Percentiles rank a stretch among this genome's conserved stretches.
Evolutionary conservation across 23 tunicate genomes (phyloP).

Genomic region (Styela clava): DNA sequence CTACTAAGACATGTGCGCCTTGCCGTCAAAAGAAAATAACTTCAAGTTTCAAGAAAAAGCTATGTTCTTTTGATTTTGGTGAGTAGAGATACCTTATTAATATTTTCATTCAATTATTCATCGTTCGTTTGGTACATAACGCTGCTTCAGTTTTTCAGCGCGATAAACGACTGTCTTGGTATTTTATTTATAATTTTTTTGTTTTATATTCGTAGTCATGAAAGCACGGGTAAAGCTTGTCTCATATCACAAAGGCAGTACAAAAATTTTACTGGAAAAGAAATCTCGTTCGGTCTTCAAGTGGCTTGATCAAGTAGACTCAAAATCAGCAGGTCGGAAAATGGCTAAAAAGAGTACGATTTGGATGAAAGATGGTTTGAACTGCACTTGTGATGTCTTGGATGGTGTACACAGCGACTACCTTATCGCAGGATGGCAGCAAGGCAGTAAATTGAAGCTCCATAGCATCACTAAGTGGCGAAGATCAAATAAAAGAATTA

Average conservation of each 20-base stretch:
- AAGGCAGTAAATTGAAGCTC: conserved; percentile 21
- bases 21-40: conserved; percentile 47
- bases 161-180: too few relatives aligned
- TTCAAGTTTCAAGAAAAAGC: conserved; percentile 22
- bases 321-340: background rate
- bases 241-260: conserved; percentile 38
- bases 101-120: background rate
- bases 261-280: conserved; percentile 24
- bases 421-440: conserved; percentile 69
- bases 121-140: too few relatives aligned
- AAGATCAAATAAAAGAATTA: conserved; percentile 25
- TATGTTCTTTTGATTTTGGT: conserved; percentile 76
- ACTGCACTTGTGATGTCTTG: conserved; percentile 68
- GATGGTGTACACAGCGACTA: conserved; percentile 36
- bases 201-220: too few relatives aligned
- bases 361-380: conserved; percentile 72
- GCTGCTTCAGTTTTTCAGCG: too few relatives aligned
- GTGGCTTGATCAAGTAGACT: conserved; percentile 33
- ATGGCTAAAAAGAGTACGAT: conserved; percentile 24
- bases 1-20: conserved; percentile 38
- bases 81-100: conserved; percentile 17
- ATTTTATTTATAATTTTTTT: too few relatives aligned
- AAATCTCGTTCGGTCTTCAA: conserved; percentile 28
- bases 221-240: conserved; percentile 49
- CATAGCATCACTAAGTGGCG: conserved; percentile 59